phyloP scores from a whole-genome alignment of 2,888 invertebrate genomes.

The Cristatella mucedo region DNA sequence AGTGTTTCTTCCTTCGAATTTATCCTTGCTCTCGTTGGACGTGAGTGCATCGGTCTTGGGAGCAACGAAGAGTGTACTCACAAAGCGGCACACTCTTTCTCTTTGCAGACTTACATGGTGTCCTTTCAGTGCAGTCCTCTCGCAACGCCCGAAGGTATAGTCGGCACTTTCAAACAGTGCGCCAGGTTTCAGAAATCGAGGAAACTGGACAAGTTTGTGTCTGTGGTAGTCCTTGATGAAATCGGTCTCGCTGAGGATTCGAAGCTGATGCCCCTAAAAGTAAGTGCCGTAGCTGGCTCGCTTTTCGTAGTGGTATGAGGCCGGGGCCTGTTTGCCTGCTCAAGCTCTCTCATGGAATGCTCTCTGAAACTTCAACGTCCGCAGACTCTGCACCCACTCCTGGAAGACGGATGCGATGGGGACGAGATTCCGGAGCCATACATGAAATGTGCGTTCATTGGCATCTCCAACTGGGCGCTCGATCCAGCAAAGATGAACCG shows the following conservation, averaged over 20 bases:
- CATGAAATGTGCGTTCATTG: constrained; percentile 14
- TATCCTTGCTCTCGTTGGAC: too few relatives aligned
- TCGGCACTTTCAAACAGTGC: constrained; percentile 11
- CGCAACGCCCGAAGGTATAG: constrained; percentile 12
- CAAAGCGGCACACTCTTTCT: too few relatives aligned
- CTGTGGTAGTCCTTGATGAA: constrained; percentile 15
- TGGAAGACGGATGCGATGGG: constrained; percentile 12
- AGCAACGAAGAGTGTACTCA: too few relatives aligned
- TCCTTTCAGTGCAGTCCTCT: constrained; percentile 14
- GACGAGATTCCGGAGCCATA: constrained; percentile 9
- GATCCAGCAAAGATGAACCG: constrained; percentile 9
- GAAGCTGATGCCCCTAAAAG: constrained; percentile 14
- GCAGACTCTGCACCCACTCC: constrained; percentile 13
- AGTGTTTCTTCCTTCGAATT: too few relatives aligned
- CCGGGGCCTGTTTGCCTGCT: constrained; percentile 10
- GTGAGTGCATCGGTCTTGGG: too few relatives aligned
- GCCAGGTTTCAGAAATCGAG: constrained; percentile 10
- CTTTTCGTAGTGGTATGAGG: constrained; percentile 5
- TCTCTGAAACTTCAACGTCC: too few relatives aligned
- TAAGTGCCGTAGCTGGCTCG: constrained; percentile 7
- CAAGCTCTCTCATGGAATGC: neutral
- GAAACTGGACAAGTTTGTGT: constrained; percentile 8
- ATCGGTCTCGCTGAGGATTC: constrained; percentile 14
- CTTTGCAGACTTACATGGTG: constrained; percentile 9
- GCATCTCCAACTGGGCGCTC: constrained; percentile 12